phyloP scores from a whole-genome alignment of 2,797 vertebrate species.

The Knipowitschia caucasica region DNA sequence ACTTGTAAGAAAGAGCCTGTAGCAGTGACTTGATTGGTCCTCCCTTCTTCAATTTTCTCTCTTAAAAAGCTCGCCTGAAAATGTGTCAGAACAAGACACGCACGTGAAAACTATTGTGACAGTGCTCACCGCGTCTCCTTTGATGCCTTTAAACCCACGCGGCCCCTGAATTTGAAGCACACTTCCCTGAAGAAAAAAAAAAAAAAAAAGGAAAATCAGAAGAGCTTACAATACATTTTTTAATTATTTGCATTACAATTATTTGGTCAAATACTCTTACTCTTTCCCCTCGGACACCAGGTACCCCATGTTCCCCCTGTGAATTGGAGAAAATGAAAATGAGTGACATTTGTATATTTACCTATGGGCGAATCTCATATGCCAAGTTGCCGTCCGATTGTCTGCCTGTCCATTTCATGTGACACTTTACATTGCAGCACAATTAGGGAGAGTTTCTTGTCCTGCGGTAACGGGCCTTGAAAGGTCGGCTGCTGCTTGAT shows the following conservation, averaged over 20 bases:
- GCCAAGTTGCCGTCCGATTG: background rate
- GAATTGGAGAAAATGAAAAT: conserved; percentile 21
- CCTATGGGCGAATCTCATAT: background rate
- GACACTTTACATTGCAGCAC: conserved; percentile 2
- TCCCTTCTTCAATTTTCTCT: too few species aligned
- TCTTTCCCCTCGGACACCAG: conserved; percentile 82
- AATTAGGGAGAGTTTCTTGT: background rate
- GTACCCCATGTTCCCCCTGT: conserved; percentile 82
- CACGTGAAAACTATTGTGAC: conserved; percentile 1
- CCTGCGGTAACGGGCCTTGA: conserved; percentile 5
- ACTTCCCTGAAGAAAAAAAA: conserved; percentile 74
- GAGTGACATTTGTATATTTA: conserved; percentile 1
- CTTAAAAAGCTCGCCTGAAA: too few species aligned
- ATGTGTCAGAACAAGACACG: background rate
- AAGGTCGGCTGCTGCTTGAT: conserved; percentile 7
- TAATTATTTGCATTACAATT: background rate
- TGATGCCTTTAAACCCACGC: conserved; percentile 84
- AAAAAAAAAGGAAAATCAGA: background rate
- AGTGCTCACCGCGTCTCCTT: conserved; percentile 83
- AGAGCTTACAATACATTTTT: background rate
- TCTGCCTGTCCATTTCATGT: background rate
- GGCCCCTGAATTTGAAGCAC: conserved; percentile 76
- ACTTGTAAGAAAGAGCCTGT: too few species aligned
- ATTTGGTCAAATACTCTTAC: conserved; percentile 61
- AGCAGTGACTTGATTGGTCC: too few species aligned